Evolutionary conservation across 2,888 invertebrate genomes (phyloP), one percentile per base, ranked within the genome.

Genomic region (Pyrochroa serraticornis): DNA sequence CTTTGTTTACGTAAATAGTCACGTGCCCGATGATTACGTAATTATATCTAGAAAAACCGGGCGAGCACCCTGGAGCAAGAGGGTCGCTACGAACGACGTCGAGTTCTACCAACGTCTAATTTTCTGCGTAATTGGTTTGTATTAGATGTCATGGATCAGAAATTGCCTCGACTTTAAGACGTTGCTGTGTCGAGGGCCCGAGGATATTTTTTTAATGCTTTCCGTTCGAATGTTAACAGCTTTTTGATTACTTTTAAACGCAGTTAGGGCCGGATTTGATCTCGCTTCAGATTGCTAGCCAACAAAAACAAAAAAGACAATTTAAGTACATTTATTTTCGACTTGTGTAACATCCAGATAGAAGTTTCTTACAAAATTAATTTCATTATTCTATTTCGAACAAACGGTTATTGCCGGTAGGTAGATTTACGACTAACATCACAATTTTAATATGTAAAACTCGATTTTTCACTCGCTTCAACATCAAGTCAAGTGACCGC

Each of bases 161-260:
- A 53, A 43, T 46, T 53, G 48, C 49, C 35, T 44, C 36, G 43
- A 22, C 44, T 58, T 58, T 48, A 43, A 48, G 33, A 12, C 6
- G 45, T 12, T 39, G 39, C 38, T 35, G 44, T 33, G 42, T 48
- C 42, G 47, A 33, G 36, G 35, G 44, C 49, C 9, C 51, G 22
- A 33, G 58, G 49, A 34, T 45, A 33, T 13, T 53, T 35, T 62
- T 61, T 59, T 35, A 49, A 58, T 43, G 43, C 34, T 54, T 39
- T 33, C 10, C 53, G 58, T 59, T 60, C 60, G 30, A 55, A 54
- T 55, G 57, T 60, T 60, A 63, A 62, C 57, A 51, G 60, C 55
- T 62, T 64, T 60, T 60, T 60, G 60, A 64, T 64, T 59, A 62
- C 58, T 64, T 64, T 50, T 47, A 51, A 64, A 64, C 59, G 49